Conservation (phyloP, 2,113 vertebrate genomes). For the Rhagologus leucostigma region DNA sequence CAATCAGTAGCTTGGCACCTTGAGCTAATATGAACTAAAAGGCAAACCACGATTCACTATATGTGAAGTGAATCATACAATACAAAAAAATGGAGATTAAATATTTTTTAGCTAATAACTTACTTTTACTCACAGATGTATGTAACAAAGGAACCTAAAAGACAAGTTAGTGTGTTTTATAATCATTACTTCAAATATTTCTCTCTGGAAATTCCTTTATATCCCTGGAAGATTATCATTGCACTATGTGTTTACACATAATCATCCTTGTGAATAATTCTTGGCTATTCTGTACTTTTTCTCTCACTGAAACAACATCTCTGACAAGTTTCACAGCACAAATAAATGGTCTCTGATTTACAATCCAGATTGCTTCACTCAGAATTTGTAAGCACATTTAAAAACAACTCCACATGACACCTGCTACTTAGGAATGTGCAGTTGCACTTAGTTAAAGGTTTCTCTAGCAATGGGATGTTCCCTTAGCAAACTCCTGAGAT, state of each 20-base stretch:
- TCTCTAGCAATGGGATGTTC: background rate
- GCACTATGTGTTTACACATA: background rate
- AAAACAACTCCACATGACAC: background rate
- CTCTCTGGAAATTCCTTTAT: background rate
- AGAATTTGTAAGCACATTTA: background rate
- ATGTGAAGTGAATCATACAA: background rate
- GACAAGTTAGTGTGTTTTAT: background rate
- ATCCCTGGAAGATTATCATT: background rate
- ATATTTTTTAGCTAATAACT: background rate
- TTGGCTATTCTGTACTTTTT: background rate
- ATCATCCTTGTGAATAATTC: background rate
- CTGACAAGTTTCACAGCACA: background rate
- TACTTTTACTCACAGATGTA: background rate
- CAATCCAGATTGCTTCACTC: background rate
- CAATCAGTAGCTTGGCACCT: background rate
- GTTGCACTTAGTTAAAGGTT: background rate
- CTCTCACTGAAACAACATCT: background rate
- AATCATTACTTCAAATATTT: background rate
- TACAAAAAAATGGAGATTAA: background rate
- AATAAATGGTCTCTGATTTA: background rate
- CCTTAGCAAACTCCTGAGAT: background rate
- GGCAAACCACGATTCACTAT: background rate
- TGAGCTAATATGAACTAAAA: background rate
- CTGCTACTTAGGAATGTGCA: background rate
- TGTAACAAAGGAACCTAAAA: background rate